A percentile compares a stretch with the other conserved stretches of the same genome.
phyloP scores from a whole-genome alignment of 2,113 vertebrate species.

The Microcebus tavaratra region DNA sequence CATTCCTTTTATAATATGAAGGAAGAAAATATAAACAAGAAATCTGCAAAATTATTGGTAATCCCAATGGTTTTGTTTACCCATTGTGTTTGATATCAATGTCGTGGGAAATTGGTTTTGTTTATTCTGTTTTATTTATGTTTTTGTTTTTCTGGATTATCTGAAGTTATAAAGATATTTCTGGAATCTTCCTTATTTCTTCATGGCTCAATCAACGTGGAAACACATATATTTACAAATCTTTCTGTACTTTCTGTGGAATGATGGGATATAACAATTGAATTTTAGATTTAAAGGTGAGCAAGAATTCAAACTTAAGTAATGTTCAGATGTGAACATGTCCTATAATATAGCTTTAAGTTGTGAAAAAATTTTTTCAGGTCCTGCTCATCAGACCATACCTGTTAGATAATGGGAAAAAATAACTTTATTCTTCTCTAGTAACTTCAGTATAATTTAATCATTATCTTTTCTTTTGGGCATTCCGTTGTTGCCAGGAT shows the following conservation, averaged over 20 bases:
- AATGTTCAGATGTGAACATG: not conserved
- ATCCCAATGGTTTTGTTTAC: not conserved
- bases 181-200: not conserved
- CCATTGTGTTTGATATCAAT: not conserved
- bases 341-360: not conserved
- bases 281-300: not conserved
- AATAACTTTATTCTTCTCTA: not conserved
- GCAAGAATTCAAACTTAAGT: not conserved
- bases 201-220: not conserved
- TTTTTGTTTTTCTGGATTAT: not conserved
- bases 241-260: not conserved
- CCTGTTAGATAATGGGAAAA: not conserved
- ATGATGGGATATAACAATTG: not conserved
- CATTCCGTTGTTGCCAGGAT: not conserved
- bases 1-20: not conserved
- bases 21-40: not conserved
- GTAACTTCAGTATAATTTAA: not conserved
- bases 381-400: not conserved
- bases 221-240: not conserved
- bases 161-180: not conserved
- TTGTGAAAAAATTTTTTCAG: not conserved
- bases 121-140: too few relatives aligned
- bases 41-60: not conserved
- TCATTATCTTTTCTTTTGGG: not conserved
- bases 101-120: not conserved